Evolutionary conservation across 2,888 invertebrate genomes (phyloP).

Genomic region (Pyrochroa serraticornis): DNA sequence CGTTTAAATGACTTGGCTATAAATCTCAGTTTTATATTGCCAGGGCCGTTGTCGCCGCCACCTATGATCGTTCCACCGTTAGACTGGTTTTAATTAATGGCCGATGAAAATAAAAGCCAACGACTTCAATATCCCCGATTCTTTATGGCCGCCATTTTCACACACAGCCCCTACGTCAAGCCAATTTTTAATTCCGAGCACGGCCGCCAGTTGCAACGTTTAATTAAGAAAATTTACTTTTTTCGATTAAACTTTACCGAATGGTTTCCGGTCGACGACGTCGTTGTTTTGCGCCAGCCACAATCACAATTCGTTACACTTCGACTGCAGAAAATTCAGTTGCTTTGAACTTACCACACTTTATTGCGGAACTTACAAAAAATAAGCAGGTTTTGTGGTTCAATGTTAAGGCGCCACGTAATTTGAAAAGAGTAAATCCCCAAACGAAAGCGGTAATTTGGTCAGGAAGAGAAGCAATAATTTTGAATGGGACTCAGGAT

Average conservation of each 20-base stretch:
- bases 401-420: too few relatives aligned
- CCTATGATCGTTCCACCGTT: slow-evolving; percentile 47
- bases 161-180: slow-evolving; percentile 8
- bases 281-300: too few relatives aligned
- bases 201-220: too few relatives aligned
- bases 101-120: slow-evolving; percentile 47
- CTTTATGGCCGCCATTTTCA: slow-evolving; percentile 22
- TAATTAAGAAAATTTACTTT: too few relatives aligned
- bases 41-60: slow-evolving; percentile 49
- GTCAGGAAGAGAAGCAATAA: slow-evolving; percentile 18
- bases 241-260: too few relatives aligned
- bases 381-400: too few relatives aligned
- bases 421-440: too few relatives aligned
- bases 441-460: slow-evolving; percentile 12
- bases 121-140: slow-evolving; percentile 35
- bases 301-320: too few relatives aligned
- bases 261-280: too few relatives aligned
- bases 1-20: slow-evolving; percentile 40
- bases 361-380: too few relatives aligned
- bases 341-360: too few relatives aligned
- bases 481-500: slow-evolving; percentile 20
- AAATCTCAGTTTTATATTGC: slow-evolving; percentile 52
- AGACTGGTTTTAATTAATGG: slow-evolving; percentile 51
- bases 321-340: too few relatives aligned
- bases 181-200: slow-evolving; percentile 18